These are phyloP conservation scores for Tribolium madens DNA, from an alignment of 1,140 invertebrate genomes.

Conservation along the genomic window DNA sequence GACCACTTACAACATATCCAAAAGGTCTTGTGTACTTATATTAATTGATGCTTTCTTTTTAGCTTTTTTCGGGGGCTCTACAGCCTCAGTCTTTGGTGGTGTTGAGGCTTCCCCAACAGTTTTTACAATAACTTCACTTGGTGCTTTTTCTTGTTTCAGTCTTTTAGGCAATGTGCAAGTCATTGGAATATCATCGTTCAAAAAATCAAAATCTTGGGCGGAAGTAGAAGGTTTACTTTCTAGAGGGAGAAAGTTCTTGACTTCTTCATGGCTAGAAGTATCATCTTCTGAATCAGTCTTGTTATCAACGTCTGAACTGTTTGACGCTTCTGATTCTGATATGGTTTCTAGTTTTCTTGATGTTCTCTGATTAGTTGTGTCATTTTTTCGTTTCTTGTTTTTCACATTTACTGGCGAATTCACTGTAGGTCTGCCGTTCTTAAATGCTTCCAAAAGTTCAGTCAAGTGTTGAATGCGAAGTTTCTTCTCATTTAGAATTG, in stretches of 20 bases:
- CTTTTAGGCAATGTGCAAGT: not conserved
- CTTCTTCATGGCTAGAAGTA: not conserved
- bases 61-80: not conserved
- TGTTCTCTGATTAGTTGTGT: not conserved
- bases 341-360: conserved; percentile 3
- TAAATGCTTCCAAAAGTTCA: conserved; percentile 53
- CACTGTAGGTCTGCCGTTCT: conserved; percentile 42
- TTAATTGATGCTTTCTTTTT: not conserved
- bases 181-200: not conserved
- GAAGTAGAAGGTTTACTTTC: not conserved
- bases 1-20: conserved; percentile 5
- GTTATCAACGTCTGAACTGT: not conserved
- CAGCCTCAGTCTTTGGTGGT: not conserved
- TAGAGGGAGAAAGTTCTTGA: not conserved
- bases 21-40: conserved; percentile 7
- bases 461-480: conserved; percentile 56
- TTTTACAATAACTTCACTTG: not conserved
- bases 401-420: conserved; percentile 41
- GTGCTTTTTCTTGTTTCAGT: not conserved
- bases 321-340: conserved; percentile 26
- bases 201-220: not conserved
- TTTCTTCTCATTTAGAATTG: conserved; percentile 57
- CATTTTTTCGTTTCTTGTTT: conserved; percentile 6
- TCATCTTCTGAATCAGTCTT: not conserved
- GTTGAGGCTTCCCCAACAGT: not conserved